phyloP scores from a whole-genome alignment of 2,113 vertebrate species.

The Amblyornis subalaris region DNA sequence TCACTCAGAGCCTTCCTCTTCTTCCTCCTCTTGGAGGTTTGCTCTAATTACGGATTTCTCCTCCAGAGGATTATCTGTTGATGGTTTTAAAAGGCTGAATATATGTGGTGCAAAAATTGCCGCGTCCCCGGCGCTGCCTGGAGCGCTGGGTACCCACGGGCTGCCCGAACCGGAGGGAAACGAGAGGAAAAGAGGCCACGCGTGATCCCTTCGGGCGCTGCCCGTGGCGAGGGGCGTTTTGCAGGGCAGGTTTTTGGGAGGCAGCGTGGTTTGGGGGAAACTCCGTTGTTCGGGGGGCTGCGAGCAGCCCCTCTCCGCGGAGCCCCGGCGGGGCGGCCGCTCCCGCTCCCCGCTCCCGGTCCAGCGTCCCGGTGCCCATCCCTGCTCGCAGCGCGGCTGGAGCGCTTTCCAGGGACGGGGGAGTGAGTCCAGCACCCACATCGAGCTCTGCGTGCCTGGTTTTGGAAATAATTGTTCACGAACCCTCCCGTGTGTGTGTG shows the following conservation, averaged over 20 bases:
- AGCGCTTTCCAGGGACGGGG: background rate
- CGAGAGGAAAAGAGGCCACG: background rate
- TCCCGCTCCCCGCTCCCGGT: accelerated
- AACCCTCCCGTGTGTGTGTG: background rate
- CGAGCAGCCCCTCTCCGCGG: background rate
- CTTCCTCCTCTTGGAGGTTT: background rate
- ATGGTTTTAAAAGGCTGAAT: background rate
- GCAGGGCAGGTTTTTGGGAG: background rate
- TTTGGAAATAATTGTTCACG: background rate
- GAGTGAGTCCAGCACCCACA: background rate
- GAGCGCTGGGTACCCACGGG: background rate
- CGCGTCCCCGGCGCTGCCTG: background rate
- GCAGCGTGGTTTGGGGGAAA: background rate
- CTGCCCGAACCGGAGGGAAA: background rate
- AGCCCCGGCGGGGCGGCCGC: background rate
- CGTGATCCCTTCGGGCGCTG: accelerated
- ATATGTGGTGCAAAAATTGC: accelerated
- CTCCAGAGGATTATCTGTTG: background rate
- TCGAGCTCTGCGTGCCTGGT: background rate
- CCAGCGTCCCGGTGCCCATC: background rate
- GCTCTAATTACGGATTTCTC: background rate
- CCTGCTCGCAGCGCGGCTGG: background rate
- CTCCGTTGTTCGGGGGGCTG: background rate
- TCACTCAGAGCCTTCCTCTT: background rate
- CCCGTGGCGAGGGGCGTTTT: accelerated